A percentile compares a stretch with the other conserved stretches of the same genome.
These are phyloP conservation scores for Nymphalis polychloros DNA, from an alignment of 2,888 invertebrate species.

Conservation along the genomic window DNA sequence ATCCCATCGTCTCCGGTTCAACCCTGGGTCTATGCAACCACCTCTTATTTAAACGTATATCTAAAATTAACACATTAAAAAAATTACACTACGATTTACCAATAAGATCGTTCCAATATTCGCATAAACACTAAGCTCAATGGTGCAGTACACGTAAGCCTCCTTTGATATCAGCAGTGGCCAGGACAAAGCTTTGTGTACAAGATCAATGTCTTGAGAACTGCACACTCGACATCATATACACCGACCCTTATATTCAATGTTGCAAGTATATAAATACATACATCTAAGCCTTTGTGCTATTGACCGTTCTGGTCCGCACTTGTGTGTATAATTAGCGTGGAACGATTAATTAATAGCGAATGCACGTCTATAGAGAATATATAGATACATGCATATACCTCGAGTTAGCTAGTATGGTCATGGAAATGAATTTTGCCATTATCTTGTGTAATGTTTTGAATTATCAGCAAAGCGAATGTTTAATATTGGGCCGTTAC, in stretches of 20 bases:
- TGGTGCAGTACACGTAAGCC: conserved; percentile 1
- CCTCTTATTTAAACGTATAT: no score
- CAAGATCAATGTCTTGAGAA: conserved; percentile 73
- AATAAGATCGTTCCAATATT: conserved; percentile 1
- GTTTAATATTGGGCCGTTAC: neutral
- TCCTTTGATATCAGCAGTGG: conserved; percentile 59
- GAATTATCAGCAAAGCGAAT: neutral
- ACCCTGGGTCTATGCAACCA: no score
- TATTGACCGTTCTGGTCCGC: conserved; percentile 57
- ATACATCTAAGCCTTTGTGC: conserved; percentile 56
- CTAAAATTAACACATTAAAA: no score
- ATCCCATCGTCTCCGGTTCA: no score
- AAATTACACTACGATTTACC: neutral
- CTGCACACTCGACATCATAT: conserved; percentile 46
- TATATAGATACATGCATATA: conserved; percentile 45
- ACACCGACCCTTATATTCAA: conserved; percentile 43
- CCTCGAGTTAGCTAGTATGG: conserved; percentile 4
- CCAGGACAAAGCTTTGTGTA: conserved; percentile 67
- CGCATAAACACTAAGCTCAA: conserved; percentile 9
- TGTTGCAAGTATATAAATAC: conserved; percentile 35
- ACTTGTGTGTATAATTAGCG: conserved; percentile 75
- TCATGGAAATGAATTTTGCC: conserved; percentile 13
- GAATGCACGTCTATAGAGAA: conserved; percentile 61
- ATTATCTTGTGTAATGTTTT: conserved; percentile 9
- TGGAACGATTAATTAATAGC: conserved; percentile 76